Percentiles rank a stretch among this genome's conserved stretches.
These are phyloP conservation scores for Nasua narica DNA, from an alignment of 2,797 vertebrate species.

Conservation along the genomic window DNA sequence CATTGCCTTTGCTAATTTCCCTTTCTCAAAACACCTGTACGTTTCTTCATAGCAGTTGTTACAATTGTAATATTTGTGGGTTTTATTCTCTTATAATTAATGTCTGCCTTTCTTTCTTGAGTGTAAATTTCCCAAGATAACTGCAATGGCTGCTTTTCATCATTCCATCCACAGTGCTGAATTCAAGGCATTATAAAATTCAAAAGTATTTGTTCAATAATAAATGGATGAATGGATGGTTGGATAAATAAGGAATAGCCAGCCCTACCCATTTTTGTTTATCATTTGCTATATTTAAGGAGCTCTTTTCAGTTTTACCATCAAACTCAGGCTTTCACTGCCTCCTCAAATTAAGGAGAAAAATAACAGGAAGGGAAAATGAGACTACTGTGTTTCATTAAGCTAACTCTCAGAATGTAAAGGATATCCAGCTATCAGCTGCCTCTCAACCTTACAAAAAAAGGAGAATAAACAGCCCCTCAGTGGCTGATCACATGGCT, in stretches of 20 bases:
- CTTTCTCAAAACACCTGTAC: not conserved
- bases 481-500: no score
- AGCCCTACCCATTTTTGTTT: not conserved
- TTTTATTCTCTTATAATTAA: not conserved
- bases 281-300: not conserved
- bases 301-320: not conserved
- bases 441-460: not conserved
- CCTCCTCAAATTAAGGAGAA: not conserved
- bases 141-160: not conserved
- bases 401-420: not conserved
- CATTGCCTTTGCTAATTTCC: not conserved
- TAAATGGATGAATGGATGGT: not conserved
- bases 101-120: not conserved
- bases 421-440: not conserved
- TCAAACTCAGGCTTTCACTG: not conserved
- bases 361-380: not conserved
- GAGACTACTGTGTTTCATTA: not conserved
- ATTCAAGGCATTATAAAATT: not conserved
- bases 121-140: not conserved
- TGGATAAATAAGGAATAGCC: not conserved
- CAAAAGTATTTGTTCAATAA: not conserved
- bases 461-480: not conserved
- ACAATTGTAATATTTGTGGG: not conserved
- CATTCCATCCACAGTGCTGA: not conserved
- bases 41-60: not conserved